These are phyloP conservation scores for Drosophila quadrilineata DNA, from an alignment of 1,140 invertebrate genomes.

Conservation along the genomic window DNA sequence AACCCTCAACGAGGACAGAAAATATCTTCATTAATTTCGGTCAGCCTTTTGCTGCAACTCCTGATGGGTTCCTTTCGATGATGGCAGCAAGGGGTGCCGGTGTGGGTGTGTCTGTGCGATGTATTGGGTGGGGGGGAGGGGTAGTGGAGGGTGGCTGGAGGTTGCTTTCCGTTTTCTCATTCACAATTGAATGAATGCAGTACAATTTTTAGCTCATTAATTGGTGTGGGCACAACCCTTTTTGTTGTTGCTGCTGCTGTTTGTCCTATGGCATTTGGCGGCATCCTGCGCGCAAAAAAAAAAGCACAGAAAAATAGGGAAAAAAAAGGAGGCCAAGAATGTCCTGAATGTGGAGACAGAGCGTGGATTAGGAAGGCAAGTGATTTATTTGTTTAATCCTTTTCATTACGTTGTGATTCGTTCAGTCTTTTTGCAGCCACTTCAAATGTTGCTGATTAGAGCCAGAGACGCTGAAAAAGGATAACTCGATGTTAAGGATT, in stretches of 20 bases:
- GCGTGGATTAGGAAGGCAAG: no score
- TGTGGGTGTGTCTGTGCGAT: no score
- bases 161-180: slow-evolving; percentile 21
- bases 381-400: slow-evolving; percentile 81
- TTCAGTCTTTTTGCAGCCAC: slow-evolving; percentile 43
- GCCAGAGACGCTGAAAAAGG: slow-evolving; percentile 3
- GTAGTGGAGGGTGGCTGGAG: not conserved
- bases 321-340: slow-evolving; percentile 32
- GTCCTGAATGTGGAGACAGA: slow-evolving; percentile 60
- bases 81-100: no score
- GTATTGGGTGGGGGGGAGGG: not conserved
- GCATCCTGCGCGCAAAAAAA: not conserved
- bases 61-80: slow-evolving; percentile 10
- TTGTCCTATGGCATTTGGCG: not conserved
- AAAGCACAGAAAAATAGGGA: not conserved
- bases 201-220: slow-evolving; percentile 80
- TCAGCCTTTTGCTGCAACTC: slow-evolving; percentile 57
- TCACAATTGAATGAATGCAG: slow-evolving; percentile 71
- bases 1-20: slow-evolving; percentile 48
- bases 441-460: slow-evolving; percentile 74
- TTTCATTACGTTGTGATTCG: slow-evolving; percentile 63
- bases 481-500: not conserved
- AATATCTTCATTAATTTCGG: slow-evolving; percentile 80
- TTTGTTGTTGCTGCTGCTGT: slow-evolving; percentile 23
- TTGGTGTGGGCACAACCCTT: slow-evolving; percentile 72